Evolutionary conservation across 1,140 invertebrate species (phyloP), one percentile per base, ranked within the genome.

Genomic region (Meloidogyne exigua): DNA sequence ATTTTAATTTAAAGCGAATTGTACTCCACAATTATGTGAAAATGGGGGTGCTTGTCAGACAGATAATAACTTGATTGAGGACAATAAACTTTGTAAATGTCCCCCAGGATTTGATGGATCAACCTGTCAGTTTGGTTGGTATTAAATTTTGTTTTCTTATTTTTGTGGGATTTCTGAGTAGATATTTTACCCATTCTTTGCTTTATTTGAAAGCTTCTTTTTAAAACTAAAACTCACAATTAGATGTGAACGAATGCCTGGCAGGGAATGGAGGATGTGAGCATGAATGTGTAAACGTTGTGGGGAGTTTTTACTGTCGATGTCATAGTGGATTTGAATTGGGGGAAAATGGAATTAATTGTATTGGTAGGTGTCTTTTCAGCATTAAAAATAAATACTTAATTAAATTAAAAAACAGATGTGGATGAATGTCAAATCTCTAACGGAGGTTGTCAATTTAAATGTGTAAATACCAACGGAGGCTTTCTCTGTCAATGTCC

Each of bases 221-320:
- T n/a, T n/a, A n/a, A n/a, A n/a, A n/a, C n/a, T 26, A 15, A 25
- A 88, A 10, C 10, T 9, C 10, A 39, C 2, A 39, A 9, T 39
- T 39, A 39, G 88, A 89, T 70, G 79, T 85, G 10, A 85, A 89
- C 70, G 88, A 88, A 69, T 89, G 88, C 76, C 57, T 84, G 13
- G 74, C 79, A 5, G 67, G 83, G 28, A 88, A 88, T 76, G 88
- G 88, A 10, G 85, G 87, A 4, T 89, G 88, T 80, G 83, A 86
- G 28, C 86, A 89, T 67, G 79, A 84, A 15, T 86, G 85, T 73
- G 77, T 83, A 0, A 86, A 92, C 81, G 88, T 89, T 13, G 83
- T 89, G 18, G 91, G 90, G 7, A 88, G 88, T 42, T 90, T 88
- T 42, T 89, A 89, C 71, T 91, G 91, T 79, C 88, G 89, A 42